phyloP scores from a whole-genome alignment of 2,888 invertebrate genomes.

The Ceraclea dissimilis region DNA sequence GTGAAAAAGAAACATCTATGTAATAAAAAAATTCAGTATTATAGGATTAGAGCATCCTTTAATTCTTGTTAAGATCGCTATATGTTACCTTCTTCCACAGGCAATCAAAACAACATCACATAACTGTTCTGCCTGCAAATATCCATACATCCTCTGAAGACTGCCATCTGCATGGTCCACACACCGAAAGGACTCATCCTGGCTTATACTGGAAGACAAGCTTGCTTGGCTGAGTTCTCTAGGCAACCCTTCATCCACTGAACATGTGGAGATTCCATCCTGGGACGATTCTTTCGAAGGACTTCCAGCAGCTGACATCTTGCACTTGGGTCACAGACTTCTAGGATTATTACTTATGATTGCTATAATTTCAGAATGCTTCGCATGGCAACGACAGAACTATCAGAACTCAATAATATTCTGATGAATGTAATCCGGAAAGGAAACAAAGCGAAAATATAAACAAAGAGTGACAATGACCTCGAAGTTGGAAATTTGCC shows the following conservation, averaged over 20 bases:
- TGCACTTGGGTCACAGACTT: neutral
- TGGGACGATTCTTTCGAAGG: conserved; percentile 41
- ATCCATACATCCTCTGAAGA: conserved; percentile 73
- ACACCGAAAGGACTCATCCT: conserved; percentile 71
- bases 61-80: neutral
- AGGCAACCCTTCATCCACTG: conserved; percentile 51
- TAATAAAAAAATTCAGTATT: neutral
- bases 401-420: too few relatives aligned
- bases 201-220: conserved; percentile 58
- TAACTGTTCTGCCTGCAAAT: conserved; percentile 72
- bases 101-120: conserved; percentile 85
- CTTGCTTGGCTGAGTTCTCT: conserved; percentile 61
- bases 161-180: conserved; percentile 76
- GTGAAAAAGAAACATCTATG: neutral
- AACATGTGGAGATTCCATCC: conserved; percentile 46
- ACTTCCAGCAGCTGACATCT: conserved; percentile 31
- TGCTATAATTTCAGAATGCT: neutral
- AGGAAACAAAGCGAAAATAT: conserved; percentile 13
- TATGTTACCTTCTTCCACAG: conserved; percentile 64
- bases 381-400: too few relatives aligned
- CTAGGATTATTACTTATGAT: neutral
- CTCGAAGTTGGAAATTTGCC: conserved; percentile 1
- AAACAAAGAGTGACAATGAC: conserved; percentile 18
- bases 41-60: neutral
- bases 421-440: too few relatives aligned